Evolutionary conservation across 2,888 invertebrate genomes (phyloP).

Genomic region (Dryomyza anilis): DNA sequence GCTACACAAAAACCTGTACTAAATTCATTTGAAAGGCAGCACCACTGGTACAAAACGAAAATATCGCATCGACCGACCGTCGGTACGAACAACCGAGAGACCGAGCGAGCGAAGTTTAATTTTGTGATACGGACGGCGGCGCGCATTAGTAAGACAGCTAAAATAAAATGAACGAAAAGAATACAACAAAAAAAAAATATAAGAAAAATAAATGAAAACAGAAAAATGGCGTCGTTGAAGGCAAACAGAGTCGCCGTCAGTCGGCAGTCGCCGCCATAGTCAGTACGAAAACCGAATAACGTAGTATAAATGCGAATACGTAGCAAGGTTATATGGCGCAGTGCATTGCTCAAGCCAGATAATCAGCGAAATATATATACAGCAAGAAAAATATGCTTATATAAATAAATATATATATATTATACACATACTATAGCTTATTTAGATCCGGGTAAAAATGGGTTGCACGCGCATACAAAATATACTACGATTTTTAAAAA

Average conservation of each 20-base stretch:
- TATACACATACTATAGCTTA: background rate
- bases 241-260: conserved; percentile 22
- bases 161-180: background rate
- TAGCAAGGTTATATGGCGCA: conserved; percentile 35
- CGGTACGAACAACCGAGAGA: no score
- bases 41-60: conserved; percentile 26
- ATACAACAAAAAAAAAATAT: background rate
- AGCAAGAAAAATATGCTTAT: background rate
- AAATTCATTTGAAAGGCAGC: conserved; percentile 35
- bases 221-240: conserved; percentile 26
- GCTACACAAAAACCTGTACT: conserved; percentile 34
- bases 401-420: background rate
- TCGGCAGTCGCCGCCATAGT: conserved; percentile 43
- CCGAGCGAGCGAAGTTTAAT: conserved; percentile 30
- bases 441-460: background rate
- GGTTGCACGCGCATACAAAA: background rate
- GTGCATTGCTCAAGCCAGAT: background rate
- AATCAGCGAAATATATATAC: background rate
- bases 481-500: no score
- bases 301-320: conserved; percentile 34
- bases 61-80: conserved; percentile 26
- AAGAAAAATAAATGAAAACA: background rate
- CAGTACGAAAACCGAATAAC: conserved; percentile 44
- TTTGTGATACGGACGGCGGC: conserved; percentile 8
- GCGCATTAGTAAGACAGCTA: background rate